phyloP scores from a whole-genome alignment of 2,113 vertebrate species.

The Centrocercus urophasianus region DNA sequence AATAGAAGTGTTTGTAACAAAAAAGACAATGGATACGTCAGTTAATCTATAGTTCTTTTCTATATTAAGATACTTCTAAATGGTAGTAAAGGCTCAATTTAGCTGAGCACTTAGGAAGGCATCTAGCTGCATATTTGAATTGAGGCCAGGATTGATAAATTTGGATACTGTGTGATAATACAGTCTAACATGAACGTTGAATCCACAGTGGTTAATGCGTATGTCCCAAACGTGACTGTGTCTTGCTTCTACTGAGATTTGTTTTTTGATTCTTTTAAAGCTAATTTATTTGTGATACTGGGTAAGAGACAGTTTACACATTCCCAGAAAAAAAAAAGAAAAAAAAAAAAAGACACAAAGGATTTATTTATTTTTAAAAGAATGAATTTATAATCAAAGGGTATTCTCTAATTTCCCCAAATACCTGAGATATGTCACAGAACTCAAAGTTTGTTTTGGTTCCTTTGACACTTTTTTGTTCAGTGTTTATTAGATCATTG shows the following conservation, averaged over 20 bases:
- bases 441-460: background rate
- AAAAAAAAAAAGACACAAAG: no score
- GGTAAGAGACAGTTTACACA: background rate
- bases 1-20: constrained; percentile 25
- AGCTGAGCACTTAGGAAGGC: constrained; percentile 53
- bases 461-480: background rate
- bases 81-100: constrained; percentile 66
- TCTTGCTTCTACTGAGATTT: background rate
- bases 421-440: background rate
- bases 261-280: background rate
- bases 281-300: background rate
- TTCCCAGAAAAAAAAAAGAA: background rate
- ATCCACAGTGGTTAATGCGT: constrained; percentile 9
- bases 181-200: background rate
- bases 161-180: constrained; percentile 33
- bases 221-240: background rate
- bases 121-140: constrained; percentile 62
- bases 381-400: background rate
- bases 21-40: constrained; percentile 23
- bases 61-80: constrained; percentile 67
- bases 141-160: constrained; percentile 63
- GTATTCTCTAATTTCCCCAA: background rate
- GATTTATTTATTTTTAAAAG: no score
- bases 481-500: background rate
- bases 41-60: constrained; percentile 58